Percentiles rank a stretch among this genome's conserved stretches.
phyloP scores from a whole-genome alignment of 1,140 invertebrate genomes.

The Drosophila biarmipes region DNA sequence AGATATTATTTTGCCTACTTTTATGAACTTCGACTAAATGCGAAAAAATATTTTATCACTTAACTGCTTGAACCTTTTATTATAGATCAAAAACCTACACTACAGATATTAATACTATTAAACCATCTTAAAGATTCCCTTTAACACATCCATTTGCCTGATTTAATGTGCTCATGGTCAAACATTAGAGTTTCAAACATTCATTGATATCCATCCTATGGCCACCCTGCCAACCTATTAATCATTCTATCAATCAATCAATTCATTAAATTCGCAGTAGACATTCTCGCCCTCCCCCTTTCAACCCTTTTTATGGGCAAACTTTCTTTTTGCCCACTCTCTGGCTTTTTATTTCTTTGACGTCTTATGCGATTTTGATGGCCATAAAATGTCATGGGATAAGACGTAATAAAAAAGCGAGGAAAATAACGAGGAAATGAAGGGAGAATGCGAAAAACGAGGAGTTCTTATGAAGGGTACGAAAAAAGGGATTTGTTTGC shows the following conservation, averaged over 20 bases:
- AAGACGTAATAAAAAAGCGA: conserved; percentile 60
- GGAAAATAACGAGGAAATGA: conserved; percentile 7
- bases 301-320: conserved; percentile 4
- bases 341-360: conserved; percentile 34
- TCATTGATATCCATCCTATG: neutral
- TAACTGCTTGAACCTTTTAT: too few species aligned
- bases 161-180: conserved; percentile 2
- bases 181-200: conserved; percentile 2
- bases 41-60: too few species aligned
- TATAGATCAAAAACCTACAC: too few species aligned
- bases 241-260: conserved; percentile 51
- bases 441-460: neutral
- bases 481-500: neutral
- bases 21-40: too few species aligned
- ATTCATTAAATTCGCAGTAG: conserved; percentile 20
- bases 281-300: neutral
- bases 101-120: too few species aligned
- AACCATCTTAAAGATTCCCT: neutral
- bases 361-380: conserved; percentile 65
- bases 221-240: conserved; percentile 7
- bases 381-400: conserved; percentile 62
- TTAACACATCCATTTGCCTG: neutral
- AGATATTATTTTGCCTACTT: too few species aligned
- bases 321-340: neutral
- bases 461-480: conserved; percentile 6